These are phyloP conservation scores for Euproctis similis DNA, from an alignment of 2,888 invertebrate species.

Conservation along the genomic window DNA sequence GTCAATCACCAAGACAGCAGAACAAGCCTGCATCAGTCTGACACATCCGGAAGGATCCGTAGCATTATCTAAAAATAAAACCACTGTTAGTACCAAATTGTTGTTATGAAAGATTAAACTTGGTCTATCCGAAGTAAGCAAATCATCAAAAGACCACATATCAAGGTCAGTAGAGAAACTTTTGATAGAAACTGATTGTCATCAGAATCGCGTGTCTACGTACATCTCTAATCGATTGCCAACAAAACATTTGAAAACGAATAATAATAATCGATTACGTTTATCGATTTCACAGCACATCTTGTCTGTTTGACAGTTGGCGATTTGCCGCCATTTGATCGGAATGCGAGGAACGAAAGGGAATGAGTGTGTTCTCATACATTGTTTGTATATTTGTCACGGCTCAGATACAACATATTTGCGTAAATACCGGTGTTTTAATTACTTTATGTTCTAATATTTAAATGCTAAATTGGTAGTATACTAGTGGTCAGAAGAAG, in stretches of 20 bases:
- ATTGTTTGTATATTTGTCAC: conserved; percentile 1
- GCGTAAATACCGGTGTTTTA: no score
- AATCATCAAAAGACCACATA: conserved; percentile 16
- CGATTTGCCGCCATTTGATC: conserved; percentile 19
- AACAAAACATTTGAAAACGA: conserved; percentile 18
- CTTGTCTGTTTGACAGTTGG: conserved; percentile 38
- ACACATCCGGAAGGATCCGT: no score
- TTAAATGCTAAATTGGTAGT: no score
- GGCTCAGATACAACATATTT: no score
- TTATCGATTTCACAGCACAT: conserved; percentile 46
- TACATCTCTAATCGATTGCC: conserved; percentile 15
- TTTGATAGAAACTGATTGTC: conserved; percentile 7
- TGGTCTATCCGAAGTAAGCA: no score
- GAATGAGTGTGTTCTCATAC: conserved; percentile 22
- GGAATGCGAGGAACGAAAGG: conserved; percentile 20
- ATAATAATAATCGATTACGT: conserved; percentile 32
- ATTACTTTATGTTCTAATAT: no score
- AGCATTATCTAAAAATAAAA: no score
- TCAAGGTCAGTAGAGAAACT: conserved; percentile 4
- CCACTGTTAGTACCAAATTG: no score
- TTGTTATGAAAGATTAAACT: no score
- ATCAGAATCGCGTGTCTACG: conserved; percentile 14
- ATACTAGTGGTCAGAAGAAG: no score
- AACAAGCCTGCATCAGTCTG: no score
- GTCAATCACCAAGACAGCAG: no score